Evolutionary conservation across 2,113 vertebrate species (phyloP).

Genomic region (Colius striatus): DNA sequence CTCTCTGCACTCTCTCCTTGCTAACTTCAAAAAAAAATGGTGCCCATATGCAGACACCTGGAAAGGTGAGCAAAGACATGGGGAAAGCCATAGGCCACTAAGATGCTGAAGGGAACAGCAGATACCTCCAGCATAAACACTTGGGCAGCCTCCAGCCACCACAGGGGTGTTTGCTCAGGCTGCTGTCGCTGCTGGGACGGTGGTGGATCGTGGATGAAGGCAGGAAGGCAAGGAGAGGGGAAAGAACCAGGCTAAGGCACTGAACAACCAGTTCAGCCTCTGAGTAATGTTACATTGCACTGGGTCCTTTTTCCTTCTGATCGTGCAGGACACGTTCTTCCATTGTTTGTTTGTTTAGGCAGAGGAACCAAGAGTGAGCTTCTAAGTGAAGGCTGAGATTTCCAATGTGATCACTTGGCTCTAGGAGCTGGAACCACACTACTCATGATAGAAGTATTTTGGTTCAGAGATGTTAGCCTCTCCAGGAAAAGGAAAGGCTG

Average conservation of each 20-base stretch:
- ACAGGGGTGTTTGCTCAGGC: neutral
- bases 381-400: neutral
- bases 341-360: neutral
- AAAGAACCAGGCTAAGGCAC: neutral
- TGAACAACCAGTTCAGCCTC: neutral
- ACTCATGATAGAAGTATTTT: neutral
- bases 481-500: neutral
- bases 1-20: neutral
- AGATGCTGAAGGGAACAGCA: neutral
- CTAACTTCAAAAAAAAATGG: neutral
- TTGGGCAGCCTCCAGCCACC: neutral
- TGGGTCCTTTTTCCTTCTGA: neutral
- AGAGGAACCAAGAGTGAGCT: neutral
- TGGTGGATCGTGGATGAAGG: neutral
- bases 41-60: neutral
- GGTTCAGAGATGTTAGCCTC: neutral
- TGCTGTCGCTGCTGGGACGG: neutral
- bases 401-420: neutral
- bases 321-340: neutral
- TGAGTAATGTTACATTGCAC: neutral
- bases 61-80: neutral
- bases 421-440: neutral
- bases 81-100: neutral
- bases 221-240: conserved; percentile 15
- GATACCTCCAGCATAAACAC: neutral